Base-by-base conservation (phyloP, 2,113 vertebrate genomes). In the Mesitornis unicolor region DNA sequence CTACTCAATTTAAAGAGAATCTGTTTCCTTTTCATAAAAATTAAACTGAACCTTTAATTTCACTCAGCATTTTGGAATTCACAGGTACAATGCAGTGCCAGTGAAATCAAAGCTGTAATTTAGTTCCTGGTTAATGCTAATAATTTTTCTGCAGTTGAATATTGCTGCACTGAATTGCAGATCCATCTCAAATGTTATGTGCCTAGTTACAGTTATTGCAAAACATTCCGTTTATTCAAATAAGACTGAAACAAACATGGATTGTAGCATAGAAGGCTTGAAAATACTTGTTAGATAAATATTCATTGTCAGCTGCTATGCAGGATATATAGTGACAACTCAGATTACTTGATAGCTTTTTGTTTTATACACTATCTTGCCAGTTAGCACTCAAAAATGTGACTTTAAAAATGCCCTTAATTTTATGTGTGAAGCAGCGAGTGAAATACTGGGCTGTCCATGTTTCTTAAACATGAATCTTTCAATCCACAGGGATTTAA, bases 161-260 rank as follows among this genome's bases (percentile, higher is more conserved):
- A 86, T 42, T 61, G 17, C 50, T 59, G 47, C 76, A 71, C 51
- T 60, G 48, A 95, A 73, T 54, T 77, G 70, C 50, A 93, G 82
- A 80, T 88, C 48, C 36, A 75, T 74, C 56, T 77, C 82, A 54
- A 83, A 78, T 6, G 19, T 51, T 88, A 59, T 77, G 35, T 63
- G 79, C 82, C 79, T 89, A 80, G 85, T 90, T 90, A 74, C 71
- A 67, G 57, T 54, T 92, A 88, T n/a, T 86, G 85, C 54, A 78
- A 83, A 96, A 73, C 68, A 60, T 90, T 95, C 63, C 74, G 43
- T 94, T 94, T 93, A 87, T 96, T 94, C 78, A 87, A 83, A 90
- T 85, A 70, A 88, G 79, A 60, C 54, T 77, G 51, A 93, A 93
- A 76, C 47, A 92, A 95, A 87, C 40, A 74, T 45, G 80, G 95